Evolutionary conservation across 1,140 invertebrate species (phyloP), one percentile per base, ranked within the genome.

Genomic region (Drosophila micromelanica): DNA sequence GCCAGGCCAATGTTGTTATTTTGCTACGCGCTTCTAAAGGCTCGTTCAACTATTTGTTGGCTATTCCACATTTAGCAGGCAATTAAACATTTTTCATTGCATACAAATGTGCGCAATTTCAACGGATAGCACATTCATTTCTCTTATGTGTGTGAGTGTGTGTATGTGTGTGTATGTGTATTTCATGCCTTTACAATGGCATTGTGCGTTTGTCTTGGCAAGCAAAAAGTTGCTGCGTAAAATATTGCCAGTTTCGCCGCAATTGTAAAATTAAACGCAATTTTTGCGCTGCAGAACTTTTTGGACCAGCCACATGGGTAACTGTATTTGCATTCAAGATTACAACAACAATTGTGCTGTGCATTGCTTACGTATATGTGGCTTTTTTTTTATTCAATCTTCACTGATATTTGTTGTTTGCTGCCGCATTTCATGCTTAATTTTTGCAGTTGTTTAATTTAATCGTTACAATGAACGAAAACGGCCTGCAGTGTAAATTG

Each of bases 51-150:
- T 82, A 87, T 73, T 87, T 86, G 73, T 69, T 82, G 27, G 71
- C 69, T 77, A 82, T 76, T 89, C 42, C 76, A 81, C 84, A 80
- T 78, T 87, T 87, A 87, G 84, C 84, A 80, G 84, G 78, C 84
- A 87, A 89, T 87, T 87, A 84, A 87, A 80, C 76, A 89, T 89
- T 87, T 87, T 87, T 89, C 79, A 90, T 89, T 77, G 80, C 84
- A 89, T 74, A 80, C 85, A 80, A 89, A 89, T 89, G 63, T 72
- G 30, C 45, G 76, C 72, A 51, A 72, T 65, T 65, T 72, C 62
- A 9, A 32, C 37, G 37, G 37, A 32, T 57, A 67, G 17, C 37
- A 20, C 40, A 40, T 23, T 57, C 17, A 37, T 52, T 20, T 3
- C n/a, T 23, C 27, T 35, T 32, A 40, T n/a, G 20, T 30, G 30